Evolutionary conservation across 2,113 vertebrate species (phyloP).

Genomic region (Rallus limicola): DNA sequence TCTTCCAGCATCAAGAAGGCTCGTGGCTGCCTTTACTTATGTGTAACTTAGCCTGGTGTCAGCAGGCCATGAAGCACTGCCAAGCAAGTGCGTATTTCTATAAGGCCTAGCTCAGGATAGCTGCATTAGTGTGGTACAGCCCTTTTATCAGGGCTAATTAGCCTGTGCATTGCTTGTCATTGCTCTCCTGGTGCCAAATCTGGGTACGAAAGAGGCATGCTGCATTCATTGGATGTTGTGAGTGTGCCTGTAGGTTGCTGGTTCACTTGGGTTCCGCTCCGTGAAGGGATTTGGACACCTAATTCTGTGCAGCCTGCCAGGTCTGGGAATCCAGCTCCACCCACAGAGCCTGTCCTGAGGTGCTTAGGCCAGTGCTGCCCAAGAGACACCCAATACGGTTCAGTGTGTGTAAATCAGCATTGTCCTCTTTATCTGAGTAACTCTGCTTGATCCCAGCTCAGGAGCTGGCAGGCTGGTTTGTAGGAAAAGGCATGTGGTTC

Average conservation of each 20-base stretch:
- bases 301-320: background rate
- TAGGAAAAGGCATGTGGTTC: background rate
- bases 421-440: background rate
- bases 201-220: background rate
- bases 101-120: background rate
- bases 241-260: background rate
- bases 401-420: background rate
- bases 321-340: background rate
- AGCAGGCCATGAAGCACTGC: background rate
- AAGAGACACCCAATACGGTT: background rate
- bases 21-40: background rate
- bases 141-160: background rate
- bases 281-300: background rate
- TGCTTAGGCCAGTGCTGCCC: background rate
- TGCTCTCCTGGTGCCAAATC: background rate
- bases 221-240: background rate
- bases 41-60: background rate
- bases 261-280: background rate
- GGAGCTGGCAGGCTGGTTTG: background rate
- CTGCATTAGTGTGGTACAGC: background rate
- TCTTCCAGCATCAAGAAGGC: background rate
- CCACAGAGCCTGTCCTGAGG: background rate
- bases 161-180: background rate
- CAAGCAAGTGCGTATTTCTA: rapidly evolving
- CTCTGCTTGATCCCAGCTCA: background rate